Conservation (phyloP, 1,140 invertebrate genomes). For the Chymomyza costata region DNA sequence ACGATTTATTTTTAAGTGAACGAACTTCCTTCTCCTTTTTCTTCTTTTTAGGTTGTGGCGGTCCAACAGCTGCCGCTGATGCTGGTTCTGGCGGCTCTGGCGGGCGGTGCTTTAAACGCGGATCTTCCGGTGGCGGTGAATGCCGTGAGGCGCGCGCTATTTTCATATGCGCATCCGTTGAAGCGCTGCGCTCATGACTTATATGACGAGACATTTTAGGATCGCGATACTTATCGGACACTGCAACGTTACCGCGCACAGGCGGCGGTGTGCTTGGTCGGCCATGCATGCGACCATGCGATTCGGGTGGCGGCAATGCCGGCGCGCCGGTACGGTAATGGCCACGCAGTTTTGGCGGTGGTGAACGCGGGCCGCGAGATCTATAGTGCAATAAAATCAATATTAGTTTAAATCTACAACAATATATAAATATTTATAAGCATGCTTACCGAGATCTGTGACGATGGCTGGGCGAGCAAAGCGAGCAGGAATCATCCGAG, state of each 20-base stretch:
- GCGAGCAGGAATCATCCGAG: slow-evolving; percentile 87
- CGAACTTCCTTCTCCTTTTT: slow-evolving; percentile 70
- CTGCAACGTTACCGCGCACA: slow-evolving; percentile 32
- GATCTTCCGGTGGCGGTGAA: slow-evolving; percentile 70
- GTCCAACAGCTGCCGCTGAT: slow-evolving; percentile 22
- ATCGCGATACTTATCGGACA: slow-evolving; percentile 65
- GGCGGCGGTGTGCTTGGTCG: slow-evolving; percentile 63
- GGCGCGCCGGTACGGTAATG: slow-evolving; percentile 61
- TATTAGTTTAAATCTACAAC: slow-evolving; percentile 3
- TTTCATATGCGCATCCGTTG: slow-evolving; percentile 59
- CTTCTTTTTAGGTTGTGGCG: slow-evolving; percentile 59
- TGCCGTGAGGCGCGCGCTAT: slow-evolving; percentile 57
- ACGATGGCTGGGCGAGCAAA: slow-evolving; percentile 78
- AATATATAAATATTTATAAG: not conserved
- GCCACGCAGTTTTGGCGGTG: slow-evolving; percentile 63
- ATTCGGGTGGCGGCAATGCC: slow-evolving; percentile 49
- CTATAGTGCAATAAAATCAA: too few species aligned
- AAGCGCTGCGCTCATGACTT: slow-evolving; percentile 52
- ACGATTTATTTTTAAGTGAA: not conserved
- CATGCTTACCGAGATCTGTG: slow-evolving; percentile 69
- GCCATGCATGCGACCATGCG: slow-evolving; percentile 61
- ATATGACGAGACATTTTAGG: slow-evolving; percentile 53
- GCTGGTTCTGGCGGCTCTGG: slow-evolving; percentile 74
- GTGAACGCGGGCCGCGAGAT: slow-evolving; percentile 67
- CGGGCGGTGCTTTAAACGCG: slow-evolving; percentile 69